Evolutionary conservation across 1,140 invertebrate species (phyloP).

Genomic region (Drosophila biarmipes): DNA sequence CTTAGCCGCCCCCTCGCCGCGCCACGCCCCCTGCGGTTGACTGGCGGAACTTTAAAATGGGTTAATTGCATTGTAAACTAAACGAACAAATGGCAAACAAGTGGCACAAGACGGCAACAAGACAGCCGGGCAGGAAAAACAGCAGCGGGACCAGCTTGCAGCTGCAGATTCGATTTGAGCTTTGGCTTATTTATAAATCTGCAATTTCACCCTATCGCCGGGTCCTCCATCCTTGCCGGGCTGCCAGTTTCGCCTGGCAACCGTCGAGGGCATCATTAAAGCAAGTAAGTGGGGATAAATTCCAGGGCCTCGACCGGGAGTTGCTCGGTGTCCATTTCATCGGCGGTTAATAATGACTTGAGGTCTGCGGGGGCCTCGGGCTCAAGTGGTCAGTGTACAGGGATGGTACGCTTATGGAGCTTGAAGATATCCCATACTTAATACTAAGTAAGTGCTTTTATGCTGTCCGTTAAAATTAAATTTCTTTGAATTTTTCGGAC

Average conservation of each 20-base stretch:
- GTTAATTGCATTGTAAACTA: constrained; percentile 83
- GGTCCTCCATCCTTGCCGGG: constrained; percentile 1
- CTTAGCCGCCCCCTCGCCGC: background rate
- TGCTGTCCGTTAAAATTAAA: too few relatives aligned
- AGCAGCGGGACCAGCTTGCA: constrained; percentile 9
- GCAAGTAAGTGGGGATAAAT: background rate
- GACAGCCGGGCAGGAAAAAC: constrained; percentile 21
- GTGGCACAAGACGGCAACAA: constrained; percentile 53
- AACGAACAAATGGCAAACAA: constrained; percentile 76
- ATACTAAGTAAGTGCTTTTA: background rate
- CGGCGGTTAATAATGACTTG: background rate
- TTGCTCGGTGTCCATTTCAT: background rate
- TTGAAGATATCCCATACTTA: too few relatives aligned
- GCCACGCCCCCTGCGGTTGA: constrained; percentile 33
- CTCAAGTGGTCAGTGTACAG: too few relatives aligned
- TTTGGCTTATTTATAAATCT: constrained; percentile 43
- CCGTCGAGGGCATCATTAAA: constrained; percentile 59
- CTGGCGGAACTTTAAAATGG: constrained; percentile 77
- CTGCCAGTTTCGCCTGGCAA: constrained; percentile 20
- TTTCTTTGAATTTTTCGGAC: too few relatives aligned
- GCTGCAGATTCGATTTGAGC: constrained; percentile 48
- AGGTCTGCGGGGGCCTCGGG: background rate
- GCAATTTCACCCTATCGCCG: constrained; percentile 12
- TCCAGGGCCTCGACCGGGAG: background rate
- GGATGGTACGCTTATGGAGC: too few relatives aligned